These are phyloP conservation scores for Campoletis raptor DNA, from an alignment of 2,888 invertebrate genomes.

Conservation along the genomic window DNA sequence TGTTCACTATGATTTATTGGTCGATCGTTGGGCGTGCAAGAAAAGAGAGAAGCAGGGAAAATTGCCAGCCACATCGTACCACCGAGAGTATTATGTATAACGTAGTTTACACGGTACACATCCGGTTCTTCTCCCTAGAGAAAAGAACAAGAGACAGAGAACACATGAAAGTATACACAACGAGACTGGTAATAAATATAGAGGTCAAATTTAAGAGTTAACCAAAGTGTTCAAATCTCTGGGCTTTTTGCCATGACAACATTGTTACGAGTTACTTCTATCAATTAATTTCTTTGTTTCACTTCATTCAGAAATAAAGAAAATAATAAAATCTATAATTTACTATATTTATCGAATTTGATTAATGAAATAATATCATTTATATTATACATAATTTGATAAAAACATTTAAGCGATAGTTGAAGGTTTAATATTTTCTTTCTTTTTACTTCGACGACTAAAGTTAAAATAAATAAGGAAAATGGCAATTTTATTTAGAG, in stretches of 20 bases:
- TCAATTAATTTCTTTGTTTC: not conserved
- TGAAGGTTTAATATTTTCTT: not conserved
- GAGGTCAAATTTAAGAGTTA: not conserved
- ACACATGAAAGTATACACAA: not conserved
- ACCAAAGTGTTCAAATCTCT: not conserved
- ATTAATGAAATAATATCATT: not conserved
- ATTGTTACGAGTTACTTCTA: not conserved
- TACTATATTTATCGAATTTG: not conserved
- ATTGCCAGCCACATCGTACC: constrained; percentile 36
- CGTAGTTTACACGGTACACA: constrained; percentile 61
- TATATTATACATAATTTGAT: not conserved
- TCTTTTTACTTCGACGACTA: not conserved
- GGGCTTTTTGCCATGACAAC: not conserved
- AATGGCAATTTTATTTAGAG: not conserved
- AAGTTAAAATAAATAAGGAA: not conserved
- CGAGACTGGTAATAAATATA: not conserved
- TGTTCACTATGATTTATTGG: constrained; percentile 60
- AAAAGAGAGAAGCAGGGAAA: constrained; percentile 24
- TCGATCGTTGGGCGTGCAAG: constrained; percentile 41
- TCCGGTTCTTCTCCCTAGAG: constrained; percentile 38
- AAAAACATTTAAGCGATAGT: not conserved
- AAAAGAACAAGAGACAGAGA: not conserved
- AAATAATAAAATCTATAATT: not conserved
- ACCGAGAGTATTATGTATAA: constrained; percentile 39
- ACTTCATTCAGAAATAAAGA: not conserved